phyloP scores from a whole-genome alignment of 1,140 invertebrate genomes.

The Drosophila pruinosa region DNA sequence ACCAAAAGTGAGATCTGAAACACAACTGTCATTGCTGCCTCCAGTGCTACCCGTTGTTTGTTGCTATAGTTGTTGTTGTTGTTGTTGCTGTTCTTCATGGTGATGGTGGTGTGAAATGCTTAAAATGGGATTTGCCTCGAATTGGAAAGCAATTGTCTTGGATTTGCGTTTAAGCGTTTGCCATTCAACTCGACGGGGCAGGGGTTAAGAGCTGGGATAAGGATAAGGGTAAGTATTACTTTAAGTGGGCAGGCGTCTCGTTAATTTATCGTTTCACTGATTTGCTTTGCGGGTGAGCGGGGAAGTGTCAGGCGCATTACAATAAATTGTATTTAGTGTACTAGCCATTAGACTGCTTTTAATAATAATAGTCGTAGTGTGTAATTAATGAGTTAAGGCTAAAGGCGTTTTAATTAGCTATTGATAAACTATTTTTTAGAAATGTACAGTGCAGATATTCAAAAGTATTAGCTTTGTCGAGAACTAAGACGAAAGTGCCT shows the following conservation, averaged over 20 bases:
- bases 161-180: constrained; percentile 64
- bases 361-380: background rate
- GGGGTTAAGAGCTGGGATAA: background rate
- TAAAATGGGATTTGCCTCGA: constrained; percentile 50
- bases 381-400: no score
- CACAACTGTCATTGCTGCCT: constrained; percentile 8
- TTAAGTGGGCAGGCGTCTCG: constrained; percentile 42
- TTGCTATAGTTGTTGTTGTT: background rate
- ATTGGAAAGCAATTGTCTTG: constrained; percentile 82
- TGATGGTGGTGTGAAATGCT: constrained; percentile 56
- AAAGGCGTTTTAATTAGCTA: no score
- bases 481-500: no score
- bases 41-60: no score
- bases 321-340: constrained; percentile 21
- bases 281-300: constrained; percentile 43
- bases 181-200: background rate
- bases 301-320: background rate
- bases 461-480: no score
- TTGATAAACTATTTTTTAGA: no score
- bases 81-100: constrained; percentile 16
- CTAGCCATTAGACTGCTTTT: background rate
- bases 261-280: constrained; percentile 79
- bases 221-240: constrained; percentile 52
- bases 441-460: no score
- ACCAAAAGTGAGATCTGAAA: background rate